These are phyloP conservation scores for Papilio elwesi DNA, from an alignment of 2,888 invertebrate species.

Conservation along the genomic window DNA sequence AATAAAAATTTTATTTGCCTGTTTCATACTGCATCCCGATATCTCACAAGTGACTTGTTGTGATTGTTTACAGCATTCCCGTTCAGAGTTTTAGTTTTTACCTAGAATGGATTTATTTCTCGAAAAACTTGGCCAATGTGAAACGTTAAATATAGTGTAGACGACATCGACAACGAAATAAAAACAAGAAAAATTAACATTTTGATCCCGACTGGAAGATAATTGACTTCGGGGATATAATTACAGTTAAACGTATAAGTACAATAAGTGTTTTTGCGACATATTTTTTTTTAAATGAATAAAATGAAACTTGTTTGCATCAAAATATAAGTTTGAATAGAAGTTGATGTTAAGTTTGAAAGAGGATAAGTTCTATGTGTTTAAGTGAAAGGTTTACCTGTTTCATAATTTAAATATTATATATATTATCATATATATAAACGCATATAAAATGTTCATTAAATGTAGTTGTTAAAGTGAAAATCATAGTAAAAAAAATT, in stretches of 20 bases:
- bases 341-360: neutral
- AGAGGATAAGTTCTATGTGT: too few species aligned
- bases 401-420: too few species aligned
- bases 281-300: too few species aligned
- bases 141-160: neutral
- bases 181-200: constrained; percentile 8
- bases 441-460: too few species aligned
- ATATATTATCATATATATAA: too few species aligned
- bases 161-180: neutral
- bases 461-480: too few species aligned
- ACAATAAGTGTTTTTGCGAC: neutral
- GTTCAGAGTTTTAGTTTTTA: constrained; percentile 6
- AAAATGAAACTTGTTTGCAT: too few species aligned
- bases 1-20: constrained; percentile 15
- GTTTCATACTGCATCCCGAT: constrained; percentile 12
- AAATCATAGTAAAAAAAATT: too few species aligned
- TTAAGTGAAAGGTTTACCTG: too few species aligned
- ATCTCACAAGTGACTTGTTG: constrained; percentile 11
- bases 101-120: neutral
- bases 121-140: neutral
- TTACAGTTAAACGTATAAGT: neutral
- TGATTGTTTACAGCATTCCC: constrained; percentile 12
- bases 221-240: neutral
- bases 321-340: neutral
- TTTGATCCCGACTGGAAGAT: constrained; percentile 1